Conservation (phyloP, 2,888 invertebrate species). For the Drosophila kokeensis region DNA sequence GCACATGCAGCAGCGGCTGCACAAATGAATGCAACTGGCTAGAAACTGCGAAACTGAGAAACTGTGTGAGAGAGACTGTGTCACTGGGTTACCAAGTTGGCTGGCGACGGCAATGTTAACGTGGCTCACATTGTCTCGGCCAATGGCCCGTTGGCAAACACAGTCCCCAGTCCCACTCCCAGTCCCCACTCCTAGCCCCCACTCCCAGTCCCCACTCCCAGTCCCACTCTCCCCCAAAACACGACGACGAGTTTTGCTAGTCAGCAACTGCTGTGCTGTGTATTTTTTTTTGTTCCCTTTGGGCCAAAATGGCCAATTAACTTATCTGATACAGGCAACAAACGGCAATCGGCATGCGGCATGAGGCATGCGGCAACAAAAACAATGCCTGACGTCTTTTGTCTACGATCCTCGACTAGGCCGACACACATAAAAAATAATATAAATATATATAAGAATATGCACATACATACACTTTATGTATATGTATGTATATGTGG, state of each 20-base stretch:
- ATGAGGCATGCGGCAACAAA: conserved; percentile 24
- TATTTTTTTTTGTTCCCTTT: conserved; percentile 57
- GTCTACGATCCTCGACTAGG: conserved; percentile 62
- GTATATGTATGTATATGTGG: neutral
- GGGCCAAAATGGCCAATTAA: conserved; percentile 75
- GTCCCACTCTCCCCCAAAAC: neutral
- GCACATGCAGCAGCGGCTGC: conserved; percentile 30
- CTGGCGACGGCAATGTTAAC: conserved; percentile 22
- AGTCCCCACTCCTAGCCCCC: neutral
- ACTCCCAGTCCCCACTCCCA: neutral
- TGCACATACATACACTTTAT: neutral
- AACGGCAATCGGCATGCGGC: conserved; percentile 22
- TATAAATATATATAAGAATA: conserved; percentile 3
- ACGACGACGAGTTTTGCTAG: conserved; percentile 42
- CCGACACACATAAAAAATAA: conserved; percentile 11
- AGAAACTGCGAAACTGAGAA: conserved; percentile 14
- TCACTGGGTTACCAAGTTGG: conserved; percentile 65
- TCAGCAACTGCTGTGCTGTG: conserved; percentile 16
- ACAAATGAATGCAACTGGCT: conserved; percentile 32
- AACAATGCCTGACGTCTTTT: conserved; percentile 37
- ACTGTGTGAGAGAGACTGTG: conserved; percentile 71
- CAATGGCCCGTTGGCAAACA: conserved; percentile 21
- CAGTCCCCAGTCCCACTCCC: neutral
- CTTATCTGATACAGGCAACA: conserved; percentile 66
- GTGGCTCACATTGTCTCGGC: conserved; percentile 41